Conservation (phyloP, 2,113 vertebrate species). For the Proterorhinus semilunaris region DNA sequence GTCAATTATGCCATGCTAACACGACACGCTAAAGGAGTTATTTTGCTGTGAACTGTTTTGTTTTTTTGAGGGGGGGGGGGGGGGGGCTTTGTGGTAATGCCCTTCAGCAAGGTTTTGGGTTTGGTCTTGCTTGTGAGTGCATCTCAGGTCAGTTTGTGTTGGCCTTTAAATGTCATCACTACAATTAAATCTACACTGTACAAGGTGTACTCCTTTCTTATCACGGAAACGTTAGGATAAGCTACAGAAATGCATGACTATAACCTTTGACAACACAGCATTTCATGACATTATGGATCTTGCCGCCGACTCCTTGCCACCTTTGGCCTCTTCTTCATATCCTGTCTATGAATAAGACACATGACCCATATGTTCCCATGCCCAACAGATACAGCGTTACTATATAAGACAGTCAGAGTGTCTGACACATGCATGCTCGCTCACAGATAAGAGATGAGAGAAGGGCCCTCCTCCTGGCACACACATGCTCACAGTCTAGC, state of each 20-base stretch:
- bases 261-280: background rate
- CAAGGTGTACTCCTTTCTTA: no score
- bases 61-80: no score
- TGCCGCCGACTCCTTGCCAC: background rate
- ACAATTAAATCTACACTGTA: no score
- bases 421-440: conserved; percentile 17
- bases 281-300: background rate
- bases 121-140: no score
- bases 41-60: no score
- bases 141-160: no score
- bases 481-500: conserved; percentile 63
- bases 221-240: no score
- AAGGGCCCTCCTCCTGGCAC: conserved; percentile 47
- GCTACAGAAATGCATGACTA: background rate
- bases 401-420: conserved; percentile 7
- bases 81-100: no score
- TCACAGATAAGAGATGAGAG: conserved; percentile 65
- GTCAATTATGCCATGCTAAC: no score
- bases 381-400: conserved; percentile 3
- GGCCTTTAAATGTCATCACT: no score
- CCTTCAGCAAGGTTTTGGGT: no score
- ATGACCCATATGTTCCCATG: conserved; percentile 4
- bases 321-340: background rate
- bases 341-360: background rate
- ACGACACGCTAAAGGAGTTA: no score